Base-by-base conservation (phyloP, 2,113 vertebrate genomes). In the Syngnathus typhle region DNA sequence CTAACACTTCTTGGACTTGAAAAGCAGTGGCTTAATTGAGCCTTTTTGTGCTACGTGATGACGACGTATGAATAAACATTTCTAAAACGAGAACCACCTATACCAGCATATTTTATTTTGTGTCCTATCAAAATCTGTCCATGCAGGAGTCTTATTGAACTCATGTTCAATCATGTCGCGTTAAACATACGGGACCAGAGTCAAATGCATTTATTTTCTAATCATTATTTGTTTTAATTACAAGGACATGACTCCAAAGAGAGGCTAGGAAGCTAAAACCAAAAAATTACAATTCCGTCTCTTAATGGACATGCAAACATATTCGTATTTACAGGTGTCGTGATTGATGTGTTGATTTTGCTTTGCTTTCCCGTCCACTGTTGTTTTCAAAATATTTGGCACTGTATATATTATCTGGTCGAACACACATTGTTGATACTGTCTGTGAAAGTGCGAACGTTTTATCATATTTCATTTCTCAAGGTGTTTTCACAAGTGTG, bases 401-500 rank as follows among this genome's bases (percentile, higher is more conserved):
- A 36, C 16, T 58, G 15, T 16, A 36, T 7, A 60, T 27, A 43
- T 60, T 70, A 37, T 67, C 4, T 62, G 4, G 59, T 39, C 19
- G 69, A 58, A 73, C 51, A 76, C 65, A 6, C 52, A 44, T 1
- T 36, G 27, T 58, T 58, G 7, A 58, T 18, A 37, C 37, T 52
- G 49, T 23, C 37, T 72, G 72, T 21, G 41, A 76, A 76, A 43
- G 52, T 58, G 70, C 66, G 69, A 16, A 62, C 15, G 11, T 67
- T 67, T 56, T n/a, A 69, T 59, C 32, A n/a, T 6, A 16, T 56
- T 62, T 62, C 61, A 58, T 69, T 23, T 64, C 6, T 71, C 39
- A 60, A 19, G 36, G 36, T 78, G 21, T 56, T 56, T 56, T 32
- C 23, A 23, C 23, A 15, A 56, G 23, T 13, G 0, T 75, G 63